Base-by-base conservation (phyloP, 2,888 invertebrate species). In the Xylophagus ater region DNA sequence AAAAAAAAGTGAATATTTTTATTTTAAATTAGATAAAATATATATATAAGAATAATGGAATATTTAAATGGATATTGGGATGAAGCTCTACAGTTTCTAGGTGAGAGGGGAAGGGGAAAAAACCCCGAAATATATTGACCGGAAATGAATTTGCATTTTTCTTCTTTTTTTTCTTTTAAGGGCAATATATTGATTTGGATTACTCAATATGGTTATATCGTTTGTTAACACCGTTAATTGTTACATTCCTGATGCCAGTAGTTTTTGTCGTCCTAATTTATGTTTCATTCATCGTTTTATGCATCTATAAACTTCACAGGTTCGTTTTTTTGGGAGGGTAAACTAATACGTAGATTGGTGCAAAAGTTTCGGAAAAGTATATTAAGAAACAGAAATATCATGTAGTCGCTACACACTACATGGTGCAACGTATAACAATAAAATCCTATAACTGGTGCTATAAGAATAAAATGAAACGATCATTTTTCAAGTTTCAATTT, bases 281-380 rank as follows among this genome's bases (percentile, higher is more conserved):
- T 63, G 65, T 80, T 49, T 84, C 82, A 55, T 81, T 80, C 46
- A 70, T 90, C 55, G 81, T 89, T 57, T 73, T 90, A 48, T 87
- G 87, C 59, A 74, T 93, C 48, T 89, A 87, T 64, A 82, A 84
- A 63, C 71, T 85, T 44, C 85, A 93, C 66, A 81, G 85, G 86
- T 77, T n/a, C n/a, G n/a, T n/a, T n/a, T n/a, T n/a, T n/a, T n/a
- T n/a, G n/a, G n/a, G n/a, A n/a, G n/a, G n/a, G n/a, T 68, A 50
- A 68, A 54, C 38, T 6, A 37, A 4, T 32, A 24, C 4, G 4
- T 24, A 24, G 4, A 24, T 24, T 6, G 24, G 6, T 6, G 6
- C 10, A 10, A 28, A 10, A n/a, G 18, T 12, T 5, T 10, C n/a
- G 12, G n/a, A 26, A n/a, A 13, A 13, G 4, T 13, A 4, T 12